Base-by-base conservation (phyloP, 2,888 invertebrate genomes). In the Brachynemurus nebulosus region DNA sequence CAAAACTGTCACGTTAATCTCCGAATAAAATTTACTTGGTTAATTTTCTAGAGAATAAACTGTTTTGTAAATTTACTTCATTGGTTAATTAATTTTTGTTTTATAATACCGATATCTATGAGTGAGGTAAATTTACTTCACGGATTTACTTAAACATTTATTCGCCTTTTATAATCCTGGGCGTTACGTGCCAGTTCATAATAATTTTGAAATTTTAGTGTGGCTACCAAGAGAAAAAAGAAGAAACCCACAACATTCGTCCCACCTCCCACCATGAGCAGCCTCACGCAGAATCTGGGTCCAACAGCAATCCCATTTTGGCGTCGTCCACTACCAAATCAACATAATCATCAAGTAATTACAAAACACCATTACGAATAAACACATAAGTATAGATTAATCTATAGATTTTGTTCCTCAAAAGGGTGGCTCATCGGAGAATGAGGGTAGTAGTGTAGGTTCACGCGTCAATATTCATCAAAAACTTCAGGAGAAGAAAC, bases 181-280 rank as follows among this genome's bases (percentile, higher is more conserved):
- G 12, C 4, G 30, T 3, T n/a, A 30, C 4, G 14, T 9, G 14
- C 11, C 18, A 25, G 36, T 9, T 9, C 6, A 23, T 7, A 7
- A 23, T 23, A 7, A 7, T 23, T 23, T 23, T 6, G 7, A 34
- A 16, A 18, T 36, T 36, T 17, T 17, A 58, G 59, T 45, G 54
- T 54, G 39, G 59, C 59, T 17, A 74, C 75, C 16, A 81, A 78
- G 48, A 71, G 88, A 18, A 89, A 89, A 60, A 89, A 89, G 65
- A 90, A 90, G 61, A 89, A 88, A 62, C 88, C 89, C n/a, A 86
- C 88, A 1, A 78, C 80, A 1, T 88, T 89, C 61, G 80, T 89
- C 3, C 88, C 88, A 1, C 86, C 86, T 0, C 78, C 79, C 1
- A 65, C 47, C 36, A 45, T 47, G 42, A 42, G 42, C 47, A 53